Evolutionary conservation across 2,888 invertebrate genomes (phyloP).

Genomic region (Thalpophila matura): DNA sequence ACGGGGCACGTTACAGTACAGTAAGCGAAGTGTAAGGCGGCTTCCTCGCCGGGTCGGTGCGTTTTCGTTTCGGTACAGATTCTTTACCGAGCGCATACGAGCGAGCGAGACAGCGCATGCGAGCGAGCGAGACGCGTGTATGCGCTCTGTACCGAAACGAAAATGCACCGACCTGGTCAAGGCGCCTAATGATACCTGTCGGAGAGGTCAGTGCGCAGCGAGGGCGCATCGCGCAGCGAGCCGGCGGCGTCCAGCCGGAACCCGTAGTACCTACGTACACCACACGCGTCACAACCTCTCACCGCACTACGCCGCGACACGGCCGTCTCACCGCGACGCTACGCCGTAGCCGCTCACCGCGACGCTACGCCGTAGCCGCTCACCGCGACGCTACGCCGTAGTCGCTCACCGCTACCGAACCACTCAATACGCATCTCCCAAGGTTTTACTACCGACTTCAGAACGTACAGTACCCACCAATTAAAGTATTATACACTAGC

Average conservation of each 20-base stretch:
- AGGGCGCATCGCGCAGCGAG: constrained; percentile 78
- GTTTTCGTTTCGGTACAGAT: too few species aligned
- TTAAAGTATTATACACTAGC: too few species aligned
- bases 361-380: not conserved
- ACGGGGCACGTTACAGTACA: too few species aligned
- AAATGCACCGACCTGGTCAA: too few species aligned
- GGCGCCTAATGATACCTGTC: too few species aligned
- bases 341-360: not conserved
- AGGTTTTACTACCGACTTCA: not conserved
- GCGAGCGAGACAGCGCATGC: too few species aligned
- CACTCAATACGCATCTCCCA: not conserved
- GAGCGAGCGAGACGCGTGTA: too few species aligned
- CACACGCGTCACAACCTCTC: constrained; percentile 18
- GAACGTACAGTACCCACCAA: too few species aligned
- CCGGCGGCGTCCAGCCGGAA: constrained; percentile 63
- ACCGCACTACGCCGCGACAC: constrained; percentile 8
- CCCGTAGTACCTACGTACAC: constrained; percentile 66
- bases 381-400: not conserved
- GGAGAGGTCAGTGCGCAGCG: constrained; percentile 82
- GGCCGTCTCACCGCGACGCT: not conserved
- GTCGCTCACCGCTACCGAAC: not conserved
- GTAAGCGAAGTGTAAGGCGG: not conserved
- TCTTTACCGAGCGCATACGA: too few species aligned
- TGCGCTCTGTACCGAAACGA: too few species aligned
- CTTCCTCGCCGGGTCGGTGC: too few species aligned